Base-by-base conservation (phyloP, 1,140 invertebrate species). In the Nilaparvata lugens region DNA sequence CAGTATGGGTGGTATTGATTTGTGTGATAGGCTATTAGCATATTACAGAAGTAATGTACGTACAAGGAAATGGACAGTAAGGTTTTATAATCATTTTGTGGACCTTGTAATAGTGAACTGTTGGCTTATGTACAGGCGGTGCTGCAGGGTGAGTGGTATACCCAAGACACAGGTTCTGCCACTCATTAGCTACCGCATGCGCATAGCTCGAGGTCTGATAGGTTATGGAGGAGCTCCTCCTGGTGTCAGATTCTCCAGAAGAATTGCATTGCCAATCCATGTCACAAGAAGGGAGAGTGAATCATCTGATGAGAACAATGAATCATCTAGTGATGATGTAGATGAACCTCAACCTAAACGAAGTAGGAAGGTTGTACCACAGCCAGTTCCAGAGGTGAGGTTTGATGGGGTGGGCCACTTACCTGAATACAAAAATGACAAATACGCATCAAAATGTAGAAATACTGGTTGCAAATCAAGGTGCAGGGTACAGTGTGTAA, bases 1-100 rank as follows among this genome's bases (percentile, higher is more conserved):
- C 56, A 61, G 57, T 55, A 71, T 71, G 69, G 67, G 68, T 31
- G 70, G 71, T 18, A 63, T 72, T 21, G 70, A 73, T 57, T 60
- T 69, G 18, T 45, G 62, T 16, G 67, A 73, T 58, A 61, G 56
- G 11, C 58, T 65, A 23, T 60, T 67, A n/a, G 52, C 62, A 38
- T 56, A 62, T 38, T 69, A 72, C 60, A 63, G 68, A 56, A 70
- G 65, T 16, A 52, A 43, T 11, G 63, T 70, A 18, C 62, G 63
- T 67, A 70, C 67, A 24, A 60, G 65, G 40, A 67, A 69, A 51
- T 70, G 68, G 64, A 68, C 70, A 55, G 53, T 69, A 38, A 61
- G 65, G 55, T 53, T 71, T 21, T 65, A 70, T 48, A 68, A 64
- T 45, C 66, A 71, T 42, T 63, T 64, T 40, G 55, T 71, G 24